These are phyloP conservation scores for Eubasilissa regina DNA, from an alignment of 1,140 invertebrate genomes.

Conservation along the genomic window DNA sequence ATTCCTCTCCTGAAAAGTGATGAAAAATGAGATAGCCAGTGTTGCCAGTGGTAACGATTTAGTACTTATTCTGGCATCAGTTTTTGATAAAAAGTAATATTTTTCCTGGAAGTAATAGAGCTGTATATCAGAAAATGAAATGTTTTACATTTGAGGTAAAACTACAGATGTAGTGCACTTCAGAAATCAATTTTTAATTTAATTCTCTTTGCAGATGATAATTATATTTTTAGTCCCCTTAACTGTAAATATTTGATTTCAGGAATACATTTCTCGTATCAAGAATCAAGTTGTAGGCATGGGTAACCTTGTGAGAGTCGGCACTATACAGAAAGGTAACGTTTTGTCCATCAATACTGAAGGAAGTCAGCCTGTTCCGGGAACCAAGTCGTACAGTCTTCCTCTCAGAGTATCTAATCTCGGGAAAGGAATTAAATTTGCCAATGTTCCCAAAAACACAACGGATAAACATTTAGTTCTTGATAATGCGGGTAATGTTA, in stretches of 20 bases:
- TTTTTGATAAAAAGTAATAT: too few relatives aligned
- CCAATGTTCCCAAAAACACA: conserved; percentile 70
- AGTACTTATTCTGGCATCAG: too few relatives aligned
- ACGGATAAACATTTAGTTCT: conserved; percentile 71
- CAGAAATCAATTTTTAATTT: conserved; percentile 37
- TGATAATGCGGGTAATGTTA: conserved; percentile 69
- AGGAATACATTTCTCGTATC: conserved; percentile 78
- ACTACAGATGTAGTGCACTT: too few relatives aligned
- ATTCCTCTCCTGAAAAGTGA: too few relatives aligned
- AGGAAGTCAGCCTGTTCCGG: conserved; percentile 57
- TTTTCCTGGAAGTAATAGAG: too few relatives aligned
- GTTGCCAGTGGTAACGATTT: too few relatives aligned
- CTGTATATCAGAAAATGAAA: too few relatives aligned
- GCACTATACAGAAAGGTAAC: conserved; percentile 69
- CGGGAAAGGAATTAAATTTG: conserved; percentile 69
- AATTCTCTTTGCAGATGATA: background rate
- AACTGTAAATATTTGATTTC: conserved; percentile 64
- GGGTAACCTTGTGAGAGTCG: conserved; percentile 74
- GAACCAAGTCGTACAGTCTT: conserved; percentile 69
- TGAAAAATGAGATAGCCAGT: too few relatives aligned
- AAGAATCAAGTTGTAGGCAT: conserved; percentile 77
- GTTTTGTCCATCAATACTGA: conserved; percentile 65
- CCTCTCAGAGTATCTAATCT: conserved; percentile 70
- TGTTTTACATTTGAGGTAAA: conserved; percentile 20
- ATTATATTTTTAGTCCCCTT: too few relatives aligned